Conservation (phyloP, 2,888 invertebrate species). For the Eupithecia dodoneata region DNA sequence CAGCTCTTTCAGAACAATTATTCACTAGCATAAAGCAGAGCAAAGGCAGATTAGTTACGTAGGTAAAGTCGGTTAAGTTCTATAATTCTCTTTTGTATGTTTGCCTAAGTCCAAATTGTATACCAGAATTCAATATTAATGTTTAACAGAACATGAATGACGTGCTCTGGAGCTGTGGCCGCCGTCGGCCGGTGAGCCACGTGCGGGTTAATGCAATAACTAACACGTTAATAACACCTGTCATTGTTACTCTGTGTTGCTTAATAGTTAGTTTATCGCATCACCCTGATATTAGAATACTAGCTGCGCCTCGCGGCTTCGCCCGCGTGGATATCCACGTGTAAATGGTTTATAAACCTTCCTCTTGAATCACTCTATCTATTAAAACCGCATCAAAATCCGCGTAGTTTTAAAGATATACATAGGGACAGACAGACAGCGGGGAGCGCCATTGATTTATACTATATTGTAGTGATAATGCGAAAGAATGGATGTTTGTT, state of each 20-base stretch:
- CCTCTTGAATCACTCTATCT: too few species aligned
- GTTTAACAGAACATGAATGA: constrained; percentile 21
- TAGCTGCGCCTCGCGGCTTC: too few species aligned
- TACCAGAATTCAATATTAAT: constrained; percentile 1
- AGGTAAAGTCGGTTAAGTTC: background rate
- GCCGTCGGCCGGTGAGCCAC: constrained; percentile 14
- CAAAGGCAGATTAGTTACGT: background rate
- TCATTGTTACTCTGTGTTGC: constrained; percentile 15
- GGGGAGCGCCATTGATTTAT: too few species aligned
- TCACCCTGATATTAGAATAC: too few species aligned
- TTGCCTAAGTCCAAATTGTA: background rate
- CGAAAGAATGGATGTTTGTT: too few species aligned
- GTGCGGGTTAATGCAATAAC: constrained; percentile 1
- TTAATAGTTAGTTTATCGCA: constrained; percentile 8
- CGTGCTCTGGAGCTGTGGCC: background rate
- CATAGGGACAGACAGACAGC: too few species aligned
- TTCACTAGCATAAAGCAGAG: background rate
- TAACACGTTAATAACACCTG: constrained; percentile 24
- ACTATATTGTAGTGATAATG: too few species aligned
- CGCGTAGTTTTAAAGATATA: too few species aligned
- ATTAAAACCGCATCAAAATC: too few species aligned
- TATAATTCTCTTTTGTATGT: constrained; percentile 3
- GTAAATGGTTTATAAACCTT: too few species aligned
- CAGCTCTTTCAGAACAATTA: background rate
- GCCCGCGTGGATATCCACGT: too few species aligned